Percentiles rank a stretch among this genome's conserved stretches.
phyloP scores from a whole-genome alignment of 64 coral and sea anemone species.

The Pocillopora damicornis region DNA sequence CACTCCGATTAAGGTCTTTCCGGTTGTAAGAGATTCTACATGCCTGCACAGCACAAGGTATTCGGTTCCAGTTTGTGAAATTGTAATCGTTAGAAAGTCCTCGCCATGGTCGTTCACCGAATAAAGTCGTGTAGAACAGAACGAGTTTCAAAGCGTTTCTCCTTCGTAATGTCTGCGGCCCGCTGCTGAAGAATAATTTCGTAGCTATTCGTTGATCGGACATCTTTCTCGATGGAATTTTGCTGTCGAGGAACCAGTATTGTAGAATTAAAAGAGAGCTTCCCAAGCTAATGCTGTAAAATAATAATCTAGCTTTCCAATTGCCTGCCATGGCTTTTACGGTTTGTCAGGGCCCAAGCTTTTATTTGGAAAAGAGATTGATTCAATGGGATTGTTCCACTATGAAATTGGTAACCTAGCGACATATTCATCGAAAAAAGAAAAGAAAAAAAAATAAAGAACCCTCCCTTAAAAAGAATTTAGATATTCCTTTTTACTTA shows the following conservation, averaged over 20 bases:
- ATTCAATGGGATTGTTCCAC: no score
- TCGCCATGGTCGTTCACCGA: background rate
- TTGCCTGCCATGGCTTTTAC: background rate
- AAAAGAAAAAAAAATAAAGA: no score
- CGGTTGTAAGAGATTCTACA: slow-evolving; percentile 35
- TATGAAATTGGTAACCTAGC: no score
- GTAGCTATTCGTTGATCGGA: background rate
- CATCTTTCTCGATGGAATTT: background rate
- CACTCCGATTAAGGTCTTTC: background rate
- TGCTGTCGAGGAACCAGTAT: background rate
- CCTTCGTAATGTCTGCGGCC: background rate
- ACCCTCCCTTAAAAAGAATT: no score
- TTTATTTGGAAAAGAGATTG: no score
- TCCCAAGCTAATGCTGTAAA: background rate
- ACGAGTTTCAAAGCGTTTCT: background rate
- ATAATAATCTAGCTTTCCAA: background rate
- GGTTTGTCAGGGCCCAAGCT: no score
- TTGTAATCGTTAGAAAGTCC: background rate
- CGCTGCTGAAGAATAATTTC: background rate
- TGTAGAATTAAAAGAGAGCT: background rate
- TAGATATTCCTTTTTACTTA: no score
- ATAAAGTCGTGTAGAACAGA: slow-evolving; percentile 21
- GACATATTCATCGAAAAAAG: no score
- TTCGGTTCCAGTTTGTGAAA: background rate
- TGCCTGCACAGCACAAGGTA: background rate